These are phyloP conservation scores for Drosophila subpulchrella DNA, from an alignment of 1,140 invertebrate genomes.

Conservation along the genomic window DNA sequence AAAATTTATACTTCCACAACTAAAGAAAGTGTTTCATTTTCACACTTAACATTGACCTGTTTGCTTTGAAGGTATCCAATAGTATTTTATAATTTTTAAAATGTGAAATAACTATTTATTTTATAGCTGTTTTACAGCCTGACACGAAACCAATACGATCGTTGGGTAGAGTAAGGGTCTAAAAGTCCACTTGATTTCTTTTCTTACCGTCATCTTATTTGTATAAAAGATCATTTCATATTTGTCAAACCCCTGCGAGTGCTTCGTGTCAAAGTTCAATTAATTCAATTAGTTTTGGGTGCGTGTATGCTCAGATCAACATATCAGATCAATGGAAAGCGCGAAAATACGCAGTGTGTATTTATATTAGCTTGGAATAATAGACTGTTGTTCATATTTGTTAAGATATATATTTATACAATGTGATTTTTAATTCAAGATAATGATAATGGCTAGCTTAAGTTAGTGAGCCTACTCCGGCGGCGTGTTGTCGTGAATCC, in stretches of 20 bases:
- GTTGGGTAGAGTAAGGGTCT: neutral
- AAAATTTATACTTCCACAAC: no score
- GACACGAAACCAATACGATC: neutral
- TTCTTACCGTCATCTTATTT: conserved; percentile 33
- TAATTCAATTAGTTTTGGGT: conserved; percentile 79
- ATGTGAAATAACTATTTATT: neutral
- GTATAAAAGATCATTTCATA: conserved; percentile 55
- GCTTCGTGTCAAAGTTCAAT: conserved; percentile 77
- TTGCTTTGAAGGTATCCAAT: no score
- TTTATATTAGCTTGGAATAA: neutral
- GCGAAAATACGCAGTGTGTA: neutral
- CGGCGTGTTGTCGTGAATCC: conserved; percentile 89
- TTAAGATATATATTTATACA: conserved; percentile 1
- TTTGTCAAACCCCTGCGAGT: conserved; percentile 39
- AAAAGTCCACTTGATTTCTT: neutral
- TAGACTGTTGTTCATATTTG: conserved; percentile 5
- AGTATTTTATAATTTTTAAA: no score
- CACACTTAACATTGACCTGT: no score
- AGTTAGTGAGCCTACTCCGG: conserved; percentile 75
- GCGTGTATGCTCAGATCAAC: conserved; percentile 41
- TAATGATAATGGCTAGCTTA: conserved; percentile 42
- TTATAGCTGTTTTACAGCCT: neutral
- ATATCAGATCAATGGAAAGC: conserved; percentile 33
- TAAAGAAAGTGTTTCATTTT: no score
- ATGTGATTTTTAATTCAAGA: conserved; percentile 21